phyloP scores from a whole-genome alignment of 2,888 invertebrate genomes.

The Cheilosia pagana region DNA sequence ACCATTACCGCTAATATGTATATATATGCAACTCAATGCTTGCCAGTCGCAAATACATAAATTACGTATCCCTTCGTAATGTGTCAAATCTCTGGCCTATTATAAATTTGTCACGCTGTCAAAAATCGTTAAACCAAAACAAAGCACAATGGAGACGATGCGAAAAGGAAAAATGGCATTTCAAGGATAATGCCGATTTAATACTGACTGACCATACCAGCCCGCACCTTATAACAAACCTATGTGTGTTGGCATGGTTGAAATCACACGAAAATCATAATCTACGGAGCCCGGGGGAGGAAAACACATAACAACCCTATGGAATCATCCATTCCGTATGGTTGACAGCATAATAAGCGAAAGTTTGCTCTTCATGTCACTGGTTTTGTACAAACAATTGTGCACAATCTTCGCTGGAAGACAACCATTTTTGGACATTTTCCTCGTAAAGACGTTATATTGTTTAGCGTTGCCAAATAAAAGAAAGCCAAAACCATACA shows the following conservation, averaged over 20 bases:
- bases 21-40: conserved; percentile 31
- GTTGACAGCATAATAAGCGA: conserved; percentile 57
- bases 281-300: not conserved
- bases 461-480: conserved; percentile 20
- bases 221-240: too few relatives aligned
- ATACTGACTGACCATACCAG: not conserved
- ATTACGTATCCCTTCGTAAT: conserved; percentile 1
- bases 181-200: not conserved
- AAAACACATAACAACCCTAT: conserved; percentile 30
- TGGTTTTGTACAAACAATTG: conserved; percentile 22
- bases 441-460: conserved; percentile 15
- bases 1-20: conserved; percentile 54
- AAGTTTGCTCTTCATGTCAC: conserved; percentile 44
- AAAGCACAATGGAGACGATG: not conserved
- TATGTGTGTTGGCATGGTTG: not conserved
- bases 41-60: conserved; percentile 8
- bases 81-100: conserved; percentile 47
- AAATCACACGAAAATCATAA: conserved; percentile 41
- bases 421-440: conserved; percentile 27
- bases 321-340: conserved; percentile 47
- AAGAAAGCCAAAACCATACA: not conserved
- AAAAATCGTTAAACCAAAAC: conserved; percentile 28
- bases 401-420: not conserved
- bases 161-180: not conserved
- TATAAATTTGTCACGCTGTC: conserved; percentile 65